Evolutionary conservation across 2,113 vertebrate species (phyloP).

Genomic region (Silurus meridionalis): DNA sequence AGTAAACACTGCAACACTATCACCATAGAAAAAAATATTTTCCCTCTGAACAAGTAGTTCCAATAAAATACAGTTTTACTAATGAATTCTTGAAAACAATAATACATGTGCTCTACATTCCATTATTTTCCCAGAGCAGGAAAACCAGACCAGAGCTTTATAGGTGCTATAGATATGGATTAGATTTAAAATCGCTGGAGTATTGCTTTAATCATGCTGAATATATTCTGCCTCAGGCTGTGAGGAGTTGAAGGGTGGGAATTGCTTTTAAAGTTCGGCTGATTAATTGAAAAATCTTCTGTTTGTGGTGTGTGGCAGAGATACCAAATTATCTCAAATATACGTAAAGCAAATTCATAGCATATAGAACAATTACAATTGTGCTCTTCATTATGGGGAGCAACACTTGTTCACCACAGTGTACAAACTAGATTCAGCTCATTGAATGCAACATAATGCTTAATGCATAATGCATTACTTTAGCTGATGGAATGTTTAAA

Average conservation of each 20-base stretch:
- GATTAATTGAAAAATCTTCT: not conserved
- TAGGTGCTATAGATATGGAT: not conserved
- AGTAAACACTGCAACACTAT: not conserved
- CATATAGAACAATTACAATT: not conserved
- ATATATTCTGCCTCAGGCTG: not conserved
- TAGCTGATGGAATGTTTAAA: not conserved
- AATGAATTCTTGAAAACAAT: not conserved
- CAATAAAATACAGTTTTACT: not conserved
- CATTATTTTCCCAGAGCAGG: not conserved
- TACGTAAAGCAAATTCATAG: not conserved
- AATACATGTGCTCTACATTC: not conserved
- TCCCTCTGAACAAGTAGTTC: not conserved
- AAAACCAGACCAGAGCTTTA: not conserved
- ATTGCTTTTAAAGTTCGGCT: not conserved
- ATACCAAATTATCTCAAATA: not conserved
- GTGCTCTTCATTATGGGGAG: not conserved
- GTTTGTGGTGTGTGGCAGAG: not conserved
- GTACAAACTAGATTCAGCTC: not conserved
- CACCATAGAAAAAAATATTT: not conserved
- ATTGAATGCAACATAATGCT: constrained; percentile 13
- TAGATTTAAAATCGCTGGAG: not conserved
- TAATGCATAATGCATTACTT: constrained; percentile 14
- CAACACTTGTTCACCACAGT: not conserved
- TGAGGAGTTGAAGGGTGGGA: not conserved
- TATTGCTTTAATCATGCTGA: not conserved